Evolutionary conservation across 2,797 vertebrate species (phyloP), one percentile per base, ranked within the genome.

Genomic region (Hoplostethus atlanticus): DNA sequence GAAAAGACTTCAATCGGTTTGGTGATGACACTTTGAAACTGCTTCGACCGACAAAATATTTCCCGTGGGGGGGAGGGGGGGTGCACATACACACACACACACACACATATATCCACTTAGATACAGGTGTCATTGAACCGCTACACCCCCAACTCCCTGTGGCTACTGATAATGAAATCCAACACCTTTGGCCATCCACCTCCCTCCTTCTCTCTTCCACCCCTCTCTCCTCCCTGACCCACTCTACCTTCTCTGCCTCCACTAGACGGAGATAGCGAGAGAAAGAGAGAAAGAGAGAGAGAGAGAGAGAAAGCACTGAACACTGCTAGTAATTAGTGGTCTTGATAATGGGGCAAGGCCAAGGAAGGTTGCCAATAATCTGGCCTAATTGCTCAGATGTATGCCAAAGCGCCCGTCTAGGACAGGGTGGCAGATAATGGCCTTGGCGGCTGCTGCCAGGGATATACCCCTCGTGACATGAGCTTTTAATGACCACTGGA

Each of bases 261-360:
- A 36, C 69, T 62, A 63, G 56, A 36, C 71, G 2, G 61, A 83
- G 83, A 9, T 2, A 44, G 40, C 6, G 8, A 44, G 8, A 17
- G 6, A 44, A 3, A 15, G 69, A 63, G 63, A n/a, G 77, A 47
- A 56, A 62, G 70, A 50, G 28, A 17, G 6, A 44, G 4, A 15
- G 69, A 63, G 63, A n/a, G 77, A 47, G 59, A 62, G 70, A 50
- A 53, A 76, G 65, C 13, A 44, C 91, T 68, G 62, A 90, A 90
- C 87, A 85, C 87, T 80, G 85, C 81, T 77, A 84, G 93, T 95
- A 96, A 96, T 96, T 95, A 96, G 95, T 83, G 90, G 91, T 93
- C 89, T 92, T 91, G 85, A 93, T 93, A 94, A 95, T 93, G 90
- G 91, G 91, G 88, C 79, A 81, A 92, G 90, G 93, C 92, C 91